Conservation (phyloP, 2,888 invertebrate genomes). For the Xestoiulus laeticollis region DNA sequence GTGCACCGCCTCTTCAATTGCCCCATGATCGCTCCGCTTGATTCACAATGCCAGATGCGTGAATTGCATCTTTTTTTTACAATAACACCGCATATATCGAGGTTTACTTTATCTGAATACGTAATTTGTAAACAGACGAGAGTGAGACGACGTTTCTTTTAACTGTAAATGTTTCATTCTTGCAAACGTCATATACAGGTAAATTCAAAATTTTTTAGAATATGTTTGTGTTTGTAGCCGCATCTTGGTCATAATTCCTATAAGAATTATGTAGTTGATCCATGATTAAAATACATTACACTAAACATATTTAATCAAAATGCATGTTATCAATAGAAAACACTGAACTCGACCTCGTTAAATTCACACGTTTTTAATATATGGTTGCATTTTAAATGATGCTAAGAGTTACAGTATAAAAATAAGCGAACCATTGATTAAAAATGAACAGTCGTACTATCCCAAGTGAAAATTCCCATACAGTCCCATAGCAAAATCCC, state of each 20-base stretch:
- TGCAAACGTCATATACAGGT: background rate
- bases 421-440: too few relatives aligned
- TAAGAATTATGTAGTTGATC: too few relatives aligned
- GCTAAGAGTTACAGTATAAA: too few relatives aligned
- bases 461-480: too few relatives aligned
- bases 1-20: constrained; percentile 20
- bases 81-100: background rate
- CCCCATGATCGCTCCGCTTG: constrained; percentile 11
- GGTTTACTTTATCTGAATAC: constrained; percentile 15
- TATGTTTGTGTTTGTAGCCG: background rate
- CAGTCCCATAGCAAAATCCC: too few relatives aligned
- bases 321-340: too few relatives aligned
- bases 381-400: too few relatives aligned
- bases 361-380: too few relatives aligned
- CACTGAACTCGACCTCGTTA: too few relatives aligned
- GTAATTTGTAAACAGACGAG: constrained; percentile 7
- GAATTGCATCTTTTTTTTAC: constrained; percentile 19
- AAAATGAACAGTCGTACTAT: too few relatives aligned
- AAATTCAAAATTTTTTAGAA: background rate
- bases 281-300: too few relatives aligned
- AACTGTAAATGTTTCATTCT: background rate
- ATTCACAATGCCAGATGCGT: constrained; percentile 26
- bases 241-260: background rate
- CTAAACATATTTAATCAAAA: too few relatives aligned
- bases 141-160: constrained; percentile 20